These are phyloP conservation scores for Xylota sylvarum DNA, from an alignment of 2,888 invertebrate genomes.

Conservation along the genomic window DNA sequence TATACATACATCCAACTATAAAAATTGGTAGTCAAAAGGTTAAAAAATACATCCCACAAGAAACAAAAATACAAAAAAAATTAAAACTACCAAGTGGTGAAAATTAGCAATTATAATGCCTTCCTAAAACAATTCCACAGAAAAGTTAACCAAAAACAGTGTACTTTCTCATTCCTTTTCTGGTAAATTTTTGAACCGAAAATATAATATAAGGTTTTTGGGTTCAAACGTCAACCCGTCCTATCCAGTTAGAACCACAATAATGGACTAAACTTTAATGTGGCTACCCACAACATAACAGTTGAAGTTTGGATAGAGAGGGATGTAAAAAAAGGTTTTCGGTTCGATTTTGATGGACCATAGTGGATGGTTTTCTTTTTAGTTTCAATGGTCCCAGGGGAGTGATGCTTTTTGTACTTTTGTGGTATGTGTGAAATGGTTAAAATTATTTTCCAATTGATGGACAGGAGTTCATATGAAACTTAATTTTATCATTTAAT, in stretches of 20 bases:
- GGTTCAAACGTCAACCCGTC: conserved; percentile 41
- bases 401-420: conserved; percentile 5
- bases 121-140: conserved; percentile 1
- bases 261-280: conserved; percentile 62
- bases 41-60: neutral
- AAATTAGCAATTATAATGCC: conserved; percentile 28
- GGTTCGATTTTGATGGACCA: conserved; percentile 26
- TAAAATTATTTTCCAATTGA: conserved; percentile 7
- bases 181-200: conserved; percentile 18
- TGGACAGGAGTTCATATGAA: neutral
- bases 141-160: neutral
- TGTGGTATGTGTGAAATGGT: conserved; percentile 12
- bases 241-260: conserved; percentile 55
- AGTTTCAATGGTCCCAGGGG: neutral
- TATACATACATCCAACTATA: neutral
- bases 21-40: neutral
- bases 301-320: conserved; percentile 27
- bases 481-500: too few relatives aligned
- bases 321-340: conserved; percentile 29
- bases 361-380: conserved; percentile 20
- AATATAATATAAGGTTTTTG: conserved; percentile 27
- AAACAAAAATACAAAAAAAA: conserved; percentile 6
- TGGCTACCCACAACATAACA: conserved; percentile 56
- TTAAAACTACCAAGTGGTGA: conserved; percentile 29
- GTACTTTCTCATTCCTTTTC: conserved; percentile 6